Evolutionary conservation across 2,797 vertebrate genomes (phyloP), one percentile per base, ranked within the genome.

Genomic region (Mareca strepera): DNA sequence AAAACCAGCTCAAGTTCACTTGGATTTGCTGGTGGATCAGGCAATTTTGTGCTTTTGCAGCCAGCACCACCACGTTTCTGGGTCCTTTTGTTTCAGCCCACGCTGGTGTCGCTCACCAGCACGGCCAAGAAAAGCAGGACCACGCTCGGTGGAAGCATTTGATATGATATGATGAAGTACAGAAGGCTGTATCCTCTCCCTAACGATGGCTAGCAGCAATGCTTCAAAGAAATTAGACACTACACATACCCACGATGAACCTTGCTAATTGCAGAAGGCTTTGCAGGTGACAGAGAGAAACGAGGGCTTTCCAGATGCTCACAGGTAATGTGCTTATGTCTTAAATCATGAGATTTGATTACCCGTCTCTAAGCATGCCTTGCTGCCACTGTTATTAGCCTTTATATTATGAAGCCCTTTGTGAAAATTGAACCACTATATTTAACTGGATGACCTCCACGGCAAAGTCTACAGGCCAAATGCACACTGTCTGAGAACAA

Each of bases 301-400:
- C 0, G 5, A 93, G 67, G 56, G 79, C 79, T 80, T 83, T 73
- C 70, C 70, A 85, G 79, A 84, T 64, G 80, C 73, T 95, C 77
- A 66, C 76, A 96, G 79, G 84, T 94, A 86, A 96, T 73, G 50
- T 0, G 2, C 77, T 86, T 79, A 79, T 9, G 29, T 82, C 82
- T 83, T 91, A 93, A 91, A 96, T 96, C 70, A 84, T 4, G 35
- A 79, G 63, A 93, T 90, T 82, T 90, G 85, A 96, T 88, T 84
- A 39, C 77, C 77, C 23, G 86, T 84, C 87, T 70, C 85, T 50
- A 79, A 70, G 74, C 35, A 33, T 50, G 74, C 87, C 83, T 84
- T 91, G 43, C 63, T 96, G 87, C 55, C 81, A 73, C 74, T 84
- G 82, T 76, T 91, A 94, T 46, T 92, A 88, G 59, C 87, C 80